These are phyloP conservation scores for Choristoneura fumiferana DNA, from an alignment of 1,140 invertebrate species.

Conservation along the genomic window DNA sequence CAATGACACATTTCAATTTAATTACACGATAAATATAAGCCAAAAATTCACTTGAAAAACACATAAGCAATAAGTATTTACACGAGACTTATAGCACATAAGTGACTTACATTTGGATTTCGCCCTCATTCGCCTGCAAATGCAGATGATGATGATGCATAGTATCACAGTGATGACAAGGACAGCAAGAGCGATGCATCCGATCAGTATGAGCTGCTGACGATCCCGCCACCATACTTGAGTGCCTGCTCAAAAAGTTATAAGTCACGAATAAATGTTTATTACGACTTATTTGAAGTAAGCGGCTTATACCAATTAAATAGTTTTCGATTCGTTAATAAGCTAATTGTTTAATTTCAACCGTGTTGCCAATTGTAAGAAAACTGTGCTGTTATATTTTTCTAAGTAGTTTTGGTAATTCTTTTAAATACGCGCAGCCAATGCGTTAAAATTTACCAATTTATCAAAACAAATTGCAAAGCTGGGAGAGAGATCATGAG, in stretches of 20 bases:
- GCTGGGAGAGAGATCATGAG: background rate
- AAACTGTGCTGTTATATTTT: no score
- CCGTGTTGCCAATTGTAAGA: no score
- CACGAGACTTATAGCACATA: slow-evolving; percentile 22
- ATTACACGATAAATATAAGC: slow-evolving; percentile 17
- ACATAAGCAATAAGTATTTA: slow-evolving; percentile 24
- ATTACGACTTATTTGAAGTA: no score
- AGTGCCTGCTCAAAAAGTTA: slow-evolving; percentile 72
- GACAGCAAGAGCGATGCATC: slow-evolving; percentile 85
- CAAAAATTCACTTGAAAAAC: slow-evolving; percentile 27
- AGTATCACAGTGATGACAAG: slow-evolving; percentile 89
- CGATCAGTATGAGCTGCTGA: slow-evolving; percentile 87
- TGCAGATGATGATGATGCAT: slow-evolving; percentile 89
- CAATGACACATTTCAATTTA: background rate
- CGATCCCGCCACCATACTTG: slow-evolving; percentile 89
- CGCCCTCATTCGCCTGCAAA: slow-evolving; percentile 87
- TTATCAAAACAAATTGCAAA: background rate
- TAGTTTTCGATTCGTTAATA: no score
- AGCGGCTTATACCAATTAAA: no score
- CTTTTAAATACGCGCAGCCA: no score
- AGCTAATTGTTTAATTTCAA: no score
- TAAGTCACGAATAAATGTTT: no score
- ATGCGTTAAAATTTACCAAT: background rate
- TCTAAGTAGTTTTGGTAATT: no score
- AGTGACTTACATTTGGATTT: slow-evolving; percentile 90